Conservation (phyloP, 2,888 invertebrate species). For the Euspilapteryx auroguttella region DNA sequence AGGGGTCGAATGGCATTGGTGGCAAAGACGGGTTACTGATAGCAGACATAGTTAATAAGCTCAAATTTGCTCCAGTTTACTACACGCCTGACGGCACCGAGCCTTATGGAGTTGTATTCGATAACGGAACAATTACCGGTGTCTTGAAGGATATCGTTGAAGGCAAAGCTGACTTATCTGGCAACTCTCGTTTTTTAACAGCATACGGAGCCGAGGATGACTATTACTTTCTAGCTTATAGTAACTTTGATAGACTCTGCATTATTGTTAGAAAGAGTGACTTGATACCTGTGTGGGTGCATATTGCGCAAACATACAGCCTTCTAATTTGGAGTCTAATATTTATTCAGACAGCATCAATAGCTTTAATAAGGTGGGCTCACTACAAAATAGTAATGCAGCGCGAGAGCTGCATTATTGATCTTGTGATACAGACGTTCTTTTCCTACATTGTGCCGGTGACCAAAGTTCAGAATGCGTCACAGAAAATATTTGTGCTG, state of each 20-base stretch:
- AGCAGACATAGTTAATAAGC: slow-evolving; percentile 2
- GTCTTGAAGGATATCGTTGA: slow-evolving; percentile 2
- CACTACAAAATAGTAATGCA: neutral
- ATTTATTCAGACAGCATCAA: neutral
- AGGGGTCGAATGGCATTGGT: too few relatives aligned
- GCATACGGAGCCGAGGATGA: slow-evolving; percentile 2
- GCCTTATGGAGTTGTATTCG: neutral
- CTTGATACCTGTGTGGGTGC: slow-evolving; percentile 1
- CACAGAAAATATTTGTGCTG: slow-evolving; percentile 1
- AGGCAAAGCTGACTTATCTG: slow-evolving; percentile 1
- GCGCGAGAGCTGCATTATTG: neutral
- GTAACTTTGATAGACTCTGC: slow-evolving; percentile 3
- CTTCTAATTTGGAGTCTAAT: slow-evolving; percentile 1
- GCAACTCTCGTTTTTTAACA: slow-evolving; percentile 4
- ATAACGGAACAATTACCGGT: slow-evolving; percentile 2
- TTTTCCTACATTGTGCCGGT: slow-evolving; percentile 2
- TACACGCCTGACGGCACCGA: neutral
- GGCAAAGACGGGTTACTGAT: slow-evolving; percentile 3
- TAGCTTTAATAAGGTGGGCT: neutral
- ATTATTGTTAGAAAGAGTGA: neutral
- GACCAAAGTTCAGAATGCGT: neutral
- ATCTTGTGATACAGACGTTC: neutral
- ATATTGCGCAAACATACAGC: slow-evolving; percentile 1
- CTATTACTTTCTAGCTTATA: slow-evolving; percentile 3
- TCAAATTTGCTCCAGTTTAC: slow-evolving; percentile 1